Percentiles rank a stretch among this genome's conserved stretches.
Evolutionary conservation across 1,140 invertebrate species (phyloP).

Genomic region (Chrysoperla carnea): DNA sequence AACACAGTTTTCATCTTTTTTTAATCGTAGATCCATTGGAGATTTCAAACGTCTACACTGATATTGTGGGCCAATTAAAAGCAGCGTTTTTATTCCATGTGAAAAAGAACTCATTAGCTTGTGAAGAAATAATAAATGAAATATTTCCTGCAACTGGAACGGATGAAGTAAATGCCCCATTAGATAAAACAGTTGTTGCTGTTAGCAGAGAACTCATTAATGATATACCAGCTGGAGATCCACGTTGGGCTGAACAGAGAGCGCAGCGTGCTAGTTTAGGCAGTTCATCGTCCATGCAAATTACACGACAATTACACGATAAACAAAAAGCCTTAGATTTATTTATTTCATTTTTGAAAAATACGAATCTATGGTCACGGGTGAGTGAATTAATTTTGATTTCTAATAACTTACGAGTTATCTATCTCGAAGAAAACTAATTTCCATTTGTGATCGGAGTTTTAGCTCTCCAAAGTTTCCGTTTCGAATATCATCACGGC

Average conservation of each 20-base stretch:
- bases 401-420: too few relatives aligned
- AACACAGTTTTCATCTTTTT: too few relatives aligned
- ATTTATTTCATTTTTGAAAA: slow-evolving; percentile 59
- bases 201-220: slow-evolving; percentile 68
- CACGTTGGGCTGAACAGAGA: slow-evolving; percentile 45
- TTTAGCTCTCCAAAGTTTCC: slow-evolving; percentile 28
- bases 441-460: too few relatives aligned
- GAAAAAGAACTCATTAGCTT: slow-evolving; percentile 28
- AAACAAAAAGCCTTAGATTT: slow-evolving; percentile 65
- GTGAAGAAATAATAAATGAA: slow-evolving; percentile 44
- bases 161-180: slow-evolving; percentile 31
- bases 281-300: slow-evolving; percentile 56
- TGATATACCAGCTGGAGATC: slow-evolving; percentile 77
- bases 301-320: slow-evolving; percentile 64
- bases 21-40: slow-evolving; percentile 39
- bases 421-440: too few relatives aligned
- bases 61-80: slow-evolving; percentile 46
- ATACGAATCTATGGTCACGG: slow-evolving; percentile 50
- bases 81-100: slow-evolving; percentile 60
- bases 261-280: slow-evolving; percentile 24
- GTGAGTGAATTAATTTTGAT: slow-evolving; percentile 21
- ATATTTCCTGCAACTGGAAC: slow-evolving; percentile 37
- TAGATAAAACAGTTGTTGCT: slow-evolving; percentile 49
- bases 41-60: slow-evolving; percentile 40
- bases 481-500: slow-evolving; percentile 35